Evolutionary conservation across 2,888 invertebrate genomes (phyloP), one percentile per base, ranked within the genome.

Genomic region (Plagodis pulveraria): DNA sequence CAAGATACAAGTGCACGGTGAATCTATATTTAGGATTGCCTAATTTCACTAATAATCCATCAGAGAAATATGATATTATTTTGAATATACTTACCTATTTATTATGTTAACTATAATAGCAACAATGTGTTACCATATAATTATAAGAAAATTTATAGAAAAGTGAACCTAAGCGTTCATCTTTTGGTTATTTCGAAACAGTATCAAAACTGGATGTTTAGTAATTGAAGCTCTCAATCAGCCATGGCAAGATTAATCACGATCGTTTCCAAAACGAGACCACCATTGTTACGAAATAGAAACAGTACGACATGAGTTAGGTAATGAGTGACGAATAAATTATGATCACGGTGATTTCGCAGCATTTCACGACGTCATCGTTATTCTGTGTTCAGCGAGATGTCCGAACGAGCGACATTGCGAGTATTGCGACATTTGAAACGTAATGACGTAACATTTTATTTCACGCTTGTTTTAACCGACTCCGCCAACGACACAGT

Each of bases 361-460:
- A 53, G 48, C 50, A 64, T 67, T 66, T 54, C 62, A 66, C 59
- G 66, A 64, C 65, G 70, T 71, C 73, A 69, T 72, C 74, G 71
- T 49, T 61, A 67, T 67, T 77, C 71, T 65, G 68, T 65, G 77
- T 80, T 81, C 70, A 78, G 73, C 70, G 62, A 72, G 76, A 73
- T 60, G 72, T 69, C 66, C 69, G 66, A 72, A 59, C 63, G 22
- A 56, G 58, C 63, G 47, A 57, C 61, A 63, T 85, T 81, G 73
- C 73, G 71, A 77, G 56, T 61, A 63, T 85, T 81, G 73, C 73
- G 71, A 77, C 75, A 84, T 66, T 84, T 80, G 72, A 69, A 70
- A 77, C 74, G 82, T 65, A 57, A 67, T 81, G 74, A 78, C 71
- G 77, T 70, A 79, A 78, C 69, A 62, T 58, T 57, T 62, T 73